Evolutionary conservation across 2,113 vertebrate genomes (phyloP), one percentile per base, ranked within the genome.

Genomic region (Pseudopodoces humilis): DNA sequence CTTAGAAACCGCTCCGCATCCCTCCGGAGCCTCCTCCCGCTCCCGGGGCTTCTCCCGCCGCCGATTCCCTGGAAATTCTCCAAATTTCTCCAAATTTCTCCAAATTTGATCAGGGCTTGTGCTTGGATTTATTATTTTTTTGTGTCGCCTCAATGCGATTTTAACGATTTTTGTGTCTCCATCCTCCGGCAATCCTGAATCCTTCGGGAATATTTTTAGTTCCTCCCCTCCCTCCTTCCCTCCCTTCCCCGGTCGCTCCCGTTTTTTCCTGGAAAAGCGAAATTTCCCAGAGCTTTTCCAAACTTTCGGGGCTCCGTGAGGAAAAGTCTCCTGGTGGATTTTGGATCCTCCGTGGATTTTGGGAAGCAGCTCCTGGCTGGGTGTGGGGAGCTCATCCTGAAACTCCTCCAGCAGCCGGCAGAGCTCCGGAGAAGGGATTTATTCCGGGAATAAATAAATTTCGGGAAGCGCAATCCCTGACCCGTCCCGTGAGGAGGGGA

Each of bases 1-100:
- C 96, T 77, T 95, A 96, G 96, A 95, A 97, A 96, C 95, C 55
- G 44, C 94, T 69, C 89, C 95, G 53, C 92, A 83, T 85, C 79
- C 23, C 91, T 65, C 82, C 63, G 64, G 23, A 52, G 75, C 87
- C 95, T 27, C 86, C 9, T 30, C 83, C 30, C 44, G 72, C 85
- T 80, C 88, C 28, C 44, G 71, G 24, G 11, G 68, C 20, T 83
- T 5, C 87, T 85, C 64, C 90, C 37, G 28, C 13, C 37, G 56
- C 6, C 58, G 11, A 43, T 53, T 60, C 67, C 31, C 87, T 14
- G 92, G 23, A 18, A 88, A 80, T 20, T 41, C 94, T 76, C 87
- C 85, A n/a, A 44, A 53, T 55, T 71, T 11, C 37, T 43, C 43
- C 43, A 43, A 16, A 14, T 43, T 43, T 39, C 39, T 18, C 22